Percentiles rank a stretch among this genome's conserved stretches.
phyloP scores from a whole-genome alignment of 2,888 invertebrate genomes.

The Idaea dimidiata region DNA sequence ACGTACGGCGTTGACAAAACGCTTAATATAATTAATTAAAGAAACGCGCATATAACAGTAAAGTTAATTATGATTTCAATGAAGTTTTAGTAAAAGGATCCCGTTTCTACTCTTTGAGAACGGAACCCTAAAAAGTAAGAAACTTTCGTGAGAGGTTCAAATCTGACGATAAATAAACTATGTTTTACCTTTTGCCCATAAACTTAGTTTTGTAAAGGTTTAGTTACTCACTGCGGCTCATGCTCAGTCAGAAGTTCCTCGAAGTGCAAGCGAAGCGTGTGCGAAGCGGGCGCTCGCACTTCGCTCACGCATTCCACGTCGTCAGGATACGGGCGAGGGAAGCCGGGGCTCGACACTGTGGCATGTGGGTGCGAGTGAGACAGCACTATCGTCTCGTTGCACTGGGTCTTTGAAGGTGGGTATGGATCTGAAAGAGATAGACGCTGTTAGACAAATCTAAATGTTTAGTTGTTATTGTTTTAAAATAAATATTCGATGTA shows the following conservation, averaged over 20 bases:
- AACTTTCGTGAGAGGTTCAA: no score
- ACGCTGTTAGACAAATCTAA: not conserved
- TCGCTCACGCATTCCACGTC: slow-evolving; percentile 87
- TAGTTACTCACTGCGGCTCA: slow-evolving; percentile 85
- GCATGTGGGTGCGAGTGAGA: slow-evolving; percentile 84
- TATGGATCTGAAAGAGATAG: slow-evolving; percentile 63
- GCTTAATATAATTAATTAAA: no score
- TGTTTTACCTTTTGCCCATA: no score
- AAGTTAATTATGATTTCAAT: no score
- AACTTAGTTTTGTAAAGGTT: not conserved
- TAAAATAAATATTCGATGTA: no score
- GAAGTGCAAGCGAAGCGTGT: slow-evolving; percentile 86
- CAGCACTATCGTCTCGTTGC: slow-evolving; percentile 85
- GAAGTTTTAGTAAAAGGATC: no score
- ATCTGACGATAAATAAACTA: no score
- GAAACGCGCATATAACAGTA: no score
- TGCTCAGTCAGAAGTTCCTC: slow-evolving; percentile 89
- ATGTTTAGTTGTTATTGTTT: not conserved
- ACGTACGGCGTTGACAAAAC: no score
- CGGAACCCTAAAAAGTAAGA: no score
- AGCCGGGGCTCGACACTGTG: slow-evolving; percentile 89
- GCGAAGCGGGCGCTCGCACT: slow-evolving; percentile 84
- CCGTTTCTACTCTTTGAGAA: no score
- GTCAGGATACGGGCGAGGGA: slow-evolving; percentile 89
- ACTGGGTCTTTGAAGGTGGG: slow-evolving; percentile 68